Base-by-base conservation (phyloP, 2,797 vertebrate genomes). In the Sciaenops ocellatus region DNA sequence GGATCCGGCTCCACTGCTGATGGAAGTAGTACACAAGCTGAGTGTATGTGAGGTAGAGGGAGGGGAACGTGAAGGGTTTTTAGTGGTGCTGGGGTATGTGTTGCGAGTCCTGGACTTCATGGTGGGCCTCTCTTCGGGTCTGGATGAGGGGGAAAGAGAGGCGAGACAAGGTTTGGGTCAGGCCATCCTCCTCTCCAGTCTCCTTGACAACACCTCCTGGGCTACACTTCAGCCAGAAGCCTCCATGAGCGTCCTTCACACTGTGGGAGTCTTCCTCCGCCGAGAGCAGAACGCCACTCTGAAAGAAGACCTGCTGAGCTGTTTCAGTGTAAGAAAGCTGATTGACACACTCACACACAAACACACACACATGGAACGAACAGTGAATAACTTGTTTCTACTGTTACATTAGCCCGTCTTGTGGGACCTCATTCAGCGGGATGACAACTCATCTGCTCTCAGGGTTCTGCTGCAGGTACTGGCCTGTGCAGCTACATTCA, bases 131-230 rank as follows among this genome's bases (percentile, higher is more conserved):
- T 95, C 96, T 0, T 89, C 94, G 0, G 94, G 95, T 47, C 80
- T 92, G 63, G 95, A 96, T 0, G 95, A 96, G 46, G 95, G 95
- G 0, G 96, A 96, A 84, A 86, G 88, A 48, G 96, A 97, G 81
- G 95, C 96, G 0, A 92, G 95, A 51, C 94, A 95, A 76, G 95
- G 95, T 82, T 88, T 98, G 74, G 93, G 96, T 38, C 95, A 96
- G 89, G 96, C 96, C 86, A 96, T 98, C 86, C 95, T 98, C 38
- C 96, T 98, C 56, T 96, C 97, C 90, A 97, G 96, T 86, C 96
- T 98, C 54, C 94, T 96, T 54, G 96, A 97, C 93, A 97, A 97
- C 85, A 87, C 93, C 51, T 97, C 96, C 88, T 97, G 96, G 97
- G 90, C 92, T 52, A 73, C 91, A 17, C 94, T 98, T 71, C 89